Conservation (phyloP, 64 coral and sea anemone genomes). For the Catalaphyllia jardinei region DNA sequence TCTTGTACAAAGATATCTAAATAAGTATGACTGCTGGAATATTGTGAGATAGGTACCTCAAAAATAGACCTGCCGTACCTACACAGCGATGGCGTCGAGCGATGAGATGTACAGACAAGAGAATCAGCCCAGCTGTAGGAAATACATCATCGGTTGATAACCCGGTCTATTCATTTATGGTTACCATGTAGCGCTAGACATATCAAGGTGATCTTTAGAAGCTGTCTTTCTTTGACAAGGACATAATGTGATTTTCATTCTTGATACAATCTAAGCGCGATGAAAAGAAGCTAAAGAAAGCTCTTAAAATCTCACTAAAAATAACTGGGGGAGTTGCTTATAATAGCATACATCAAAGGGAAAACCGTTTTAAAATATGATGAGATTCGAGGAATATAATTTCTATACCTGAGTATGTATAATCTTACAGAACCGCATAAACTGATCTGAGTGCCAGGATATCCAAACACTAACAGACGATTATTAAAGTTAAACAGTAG, state of each 20-base stretch:
- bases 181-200: too few relatives aligned
- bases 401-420: background rate
- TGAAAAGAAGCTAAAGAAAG: slow-evolving; percentile 17
- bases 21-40: too few relatives aligned
- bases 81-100: too few relatives aligned
- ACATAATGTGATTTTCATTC: background rate
- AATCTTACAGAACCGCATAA: background rate
- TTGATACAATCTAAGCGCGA: background rate
- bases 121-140: too few relatives aligned
- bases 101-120: too few relatives aligned
- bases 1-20: too few relatives aligned
- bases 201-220: too few relatives aligned
- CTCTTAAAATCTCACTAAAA: slow-evolving; percentile 22
- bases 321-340: background rate
- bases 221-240: background rate
- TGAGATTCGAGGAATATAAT: background rate
- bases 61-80: too few relatives aligned
- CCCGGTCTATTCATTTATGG: too few relatives aligned
- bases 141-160: too few relatives aligned
- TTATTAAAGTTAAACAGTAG: background rate
- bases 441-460: background rate
- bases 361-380: background rate
- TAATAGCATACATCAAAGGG: background rate
- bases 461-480: background rate
- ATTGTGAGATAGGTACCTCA: too few relatives aligned